Conservation (phyloP, 1,140 invertebrate species). For the Tetramorium alpestre region DNA sequence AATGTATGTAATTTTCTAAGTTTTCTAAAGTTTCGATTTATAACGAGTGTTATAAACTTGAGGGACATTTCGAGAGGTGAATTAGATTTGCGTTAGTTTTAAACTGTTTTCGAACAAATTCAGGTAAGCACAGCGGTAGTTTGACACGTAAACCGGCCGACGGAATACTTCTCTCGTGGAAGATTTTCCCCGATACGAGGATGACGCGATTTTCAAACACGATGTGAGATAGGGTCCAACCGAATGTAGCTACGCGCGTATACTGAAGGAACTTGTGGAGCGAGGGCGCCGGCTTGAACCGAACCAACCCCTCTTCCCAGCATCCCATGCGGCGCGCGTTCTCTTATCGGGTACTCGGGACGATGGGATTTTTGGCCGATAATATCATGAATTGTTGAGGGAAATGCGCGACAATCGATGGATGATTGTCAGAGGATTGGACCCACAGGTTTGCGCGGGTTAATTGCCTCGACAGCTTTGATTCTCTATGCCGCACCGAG, state of each 20-base stretch:
- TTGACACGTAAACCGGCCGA: background rate
- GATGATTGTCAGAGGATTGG: background rate
- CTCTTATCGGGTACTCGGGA: slow-evolving; percentile 63
- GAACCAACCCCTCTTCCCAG: slow-evolving; percentile 71
- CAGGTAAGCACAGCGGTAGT: background rate
- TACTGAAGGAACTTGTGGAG: slow-evolving; percentile 78
- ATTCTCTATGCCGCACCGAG: background rate
- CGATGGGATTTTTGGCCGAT: slow-evolving; percentile 37
- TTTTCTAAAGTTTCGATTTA: slow-evolving; percentile 12
- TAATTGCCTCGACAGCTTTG: slow-evolving; percentile 20
- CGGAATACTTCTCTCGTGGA: background rate
- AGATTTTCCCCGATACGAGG: background rate
- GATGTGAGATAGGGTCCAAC: slow-evolving; percentile 70
- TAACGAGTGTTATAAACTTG: background rate
- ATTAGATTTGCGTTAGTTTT: background rate
- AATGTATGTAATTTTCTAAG: background rate
- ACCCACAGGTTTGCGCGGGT: background rate
- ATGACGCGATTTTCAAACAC: slow-evolving; percentile 19
- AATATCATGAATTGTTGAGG: slow-evolving; percentile 8
- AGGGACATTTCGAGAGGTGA: background rate
- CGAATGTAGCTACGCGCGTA: slow-evolving; percentile 79
- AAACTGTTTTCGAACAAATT: background rate
- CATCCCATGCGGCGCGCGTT: slow-evolving; percentile 75
- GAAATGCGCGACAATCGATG: slow-evolving; percentile 12
- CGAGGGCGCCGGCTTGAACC: slow-evolving; percentile 76